These are phyloP conservation scores for Tupaia tana DNA, from an alignment of 2,113 vertebrate species.

Conservation along the genomic window DNA sequence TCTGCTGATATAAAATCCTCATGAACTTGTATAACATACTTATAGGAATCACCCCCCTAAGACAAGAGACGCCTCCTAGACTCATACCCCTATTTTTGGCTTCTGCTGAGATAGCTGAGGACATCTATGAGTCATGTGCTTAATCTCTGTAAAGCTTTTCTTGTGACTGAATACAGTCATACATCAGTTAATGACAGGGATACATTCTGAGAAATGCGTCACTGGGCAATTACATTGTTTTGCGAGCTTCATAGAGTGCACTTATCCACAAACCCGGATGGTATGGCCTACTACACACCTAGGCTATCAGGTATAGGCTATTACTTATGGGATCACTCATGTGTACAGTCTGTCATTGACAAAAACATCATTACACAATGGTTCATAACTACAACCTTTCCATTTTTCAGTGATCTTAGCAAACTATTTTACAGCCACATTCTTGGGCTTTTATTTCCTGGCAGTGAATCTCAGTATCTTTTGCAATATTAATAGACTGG, in stretches of 20 bases:
- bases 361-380: no score
- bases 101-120: background rate
- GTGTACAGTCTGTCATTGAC: no score
- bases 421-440: background rate
- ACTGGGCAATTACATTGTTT: no score
- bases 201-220: no score
- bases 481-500: background rate
- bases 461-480: background rate
- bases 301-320: no score
- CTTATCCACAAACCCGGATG: no score
- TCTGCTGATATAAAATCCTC: background rate
- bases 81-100: background rate
- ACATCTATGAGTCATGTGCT: background rate
- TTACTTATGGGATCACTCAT: no score
- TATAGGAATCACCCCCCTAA: background rate
- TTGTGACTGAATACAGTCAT: background rate
- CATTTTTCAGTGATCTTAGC: background rate
- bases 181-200: no score
- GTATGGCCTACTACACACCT: no score
- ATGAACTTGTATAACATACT: background rate
- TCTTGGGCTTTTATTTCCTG: background rate
- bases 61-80: background rate
- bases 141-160: background rate
- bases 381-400: background rate
- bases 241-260: no score